A percentile compares a stretch with the other conserved stretches of the same genome.
Evolutionary conservation across 2,797 vertebrate species (phyloP).

Genomic region (Scomberomorus guttatus): DNA sequence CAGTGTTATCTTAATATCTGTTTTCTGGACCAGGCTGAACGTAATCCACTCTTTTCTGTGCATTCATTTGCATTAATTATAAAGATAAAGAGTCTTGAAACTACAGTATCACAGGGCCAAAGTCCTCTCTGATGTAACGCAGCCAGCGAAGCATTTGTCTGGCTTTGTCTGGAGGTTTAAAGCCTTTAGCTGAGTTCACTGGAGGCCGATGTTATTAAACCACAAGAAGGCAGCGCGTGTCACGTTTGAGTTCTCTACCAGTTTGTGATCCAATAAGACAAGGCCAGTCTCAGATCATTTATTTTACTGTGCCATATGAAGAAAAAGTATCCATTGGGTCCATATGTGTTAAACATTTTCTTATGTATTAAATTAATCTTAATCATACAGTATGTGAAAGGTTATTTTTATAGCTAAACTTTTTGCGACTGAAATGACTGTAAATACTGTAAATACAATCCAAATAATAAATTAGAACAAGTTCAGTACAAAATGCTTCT

Average conservation of each 20-base stretch:
- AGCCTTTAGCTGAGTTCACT: constrained; percentile 18
- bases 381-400: constrained; percentile 57
- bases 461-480: constrained; percentile 32
- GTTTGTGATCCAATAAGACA: constrained; percentile 30
- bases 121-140: not conserved
- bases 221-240: constrained; percentile 14
- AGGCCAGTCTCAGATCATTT: constrained; percentile 44
- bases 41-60: constrained; percentile 21
- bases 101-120: not conserved
- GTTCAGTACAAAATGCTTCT: not conserved
- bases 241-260: constrained; percentile 14
- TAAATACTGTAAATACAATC: constrained; percentile 71
- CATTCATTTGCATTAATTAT: constrained; percentile 21
- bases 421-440: constrained; percentile 57
- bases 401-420: constrained; percentile 76
- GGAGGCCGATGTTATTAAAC: constrained; percentile 26
- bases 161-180: constrained; percentile 11
- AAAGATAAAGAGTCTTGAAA: constrained; percentile 12
- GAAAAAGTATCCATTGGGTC: constrained; percentile 38
- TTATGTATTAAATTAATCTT: constrained; percentile 55
- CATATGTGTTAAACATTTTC: constrained; percentile 52
- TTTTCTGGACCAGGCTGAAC: constrained; percentile 49
- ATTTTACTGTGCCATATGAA: constrained; percentile 49
- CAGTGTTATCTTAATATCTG: constrained; percentile 25
- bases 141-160: not conserved